Evolutionary conservation across 2,888 invertebrate species (phyloP).

Genomic region (Orgyia antiqua): DNA sequence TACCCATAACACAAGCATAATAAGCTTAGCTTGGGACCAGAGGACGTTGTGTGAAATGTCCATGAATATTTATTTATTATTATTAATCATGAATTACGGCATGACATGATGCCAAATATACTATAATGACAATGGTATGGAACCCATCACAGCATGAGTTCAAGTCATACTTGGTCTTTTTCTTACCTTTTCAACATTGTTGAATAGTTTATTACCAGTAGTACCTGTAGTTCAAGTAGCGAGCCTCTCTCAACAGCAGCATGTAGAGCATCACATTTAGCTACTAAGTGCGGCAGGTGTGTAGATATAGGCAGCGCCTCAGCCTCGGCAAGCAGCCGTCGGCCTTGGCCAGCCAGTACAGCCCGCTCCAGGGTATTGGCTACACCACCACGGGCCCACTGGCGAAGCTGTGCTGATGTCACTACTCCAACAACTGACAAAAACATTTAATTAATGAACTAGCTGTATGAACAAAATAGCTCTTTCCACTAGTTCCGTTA

Average conservation of each 20-base stretch:
- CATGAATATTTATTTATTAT: too few species aligned
- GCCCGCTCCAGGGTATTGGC: conserved; percentile 65
- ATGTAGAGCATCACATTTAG: conserved; percentile 87
- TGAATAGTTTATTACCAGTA: too few species aligned
- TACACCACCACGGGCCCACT: conserved; percentile 56
- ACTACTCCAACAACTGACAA: conserved; percentile 55
- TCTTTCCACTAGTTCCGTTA: too few species aligned
- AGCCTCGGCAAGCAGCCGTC: conserved; percentile 52
- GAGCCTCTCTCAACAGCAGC: conserved; percentile 86
- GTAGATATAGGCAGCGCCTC: conserved; percentile 46
- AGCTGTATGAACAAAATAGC: background rate
- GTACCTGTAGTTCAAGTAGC: conserved; percentile 81
- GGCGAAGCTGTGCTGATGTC: conserved; percentile 54
- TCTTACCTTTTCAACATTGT: too few species aligned
- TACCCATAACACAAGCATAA: too few species aligned
- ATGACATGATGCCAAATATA: too few species aligned
- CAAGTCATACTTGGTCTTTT: too few species aligned
- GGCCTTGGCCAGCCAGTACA: conserved; percentile 65
- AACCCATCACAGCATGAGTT: too few species aligned
- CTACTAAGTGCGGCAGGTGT: conserved; percentile 81
- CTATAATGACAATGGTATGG: too few species aligned
- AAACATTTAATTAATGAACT: background rate
- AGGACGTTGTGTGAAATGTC: too few species aligned
- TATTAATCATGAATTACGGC: too few species aligned
- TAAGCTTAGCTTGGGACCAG: too few species aligned